These are phyloP conservation scores for Cantharis rustica DNA, from an alignment of 2,888 invertebrate species.

Conservation along the genomic window DNA sequence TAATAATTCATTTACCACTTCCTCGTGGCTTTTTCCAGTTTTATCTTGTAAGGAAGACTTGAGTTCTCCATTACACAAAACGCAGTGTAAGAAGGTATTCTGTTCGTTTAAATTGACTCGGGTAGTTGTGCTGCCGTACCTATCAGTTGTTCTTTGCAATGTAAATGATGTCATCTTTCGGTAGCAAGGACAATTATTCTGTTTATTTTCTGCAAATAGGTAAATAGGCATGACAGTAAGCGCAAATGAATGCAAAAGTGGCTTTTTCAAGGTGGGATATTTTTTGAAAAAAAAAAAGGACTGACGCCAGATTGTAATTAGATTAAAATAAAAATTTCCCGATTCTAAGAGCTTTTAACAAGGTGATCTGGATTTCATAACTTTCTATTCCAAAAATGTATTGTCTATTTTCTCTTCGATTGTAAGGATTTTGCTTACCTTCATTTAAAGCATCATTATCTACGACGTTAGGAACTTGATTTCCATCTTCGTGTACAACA, in stretches of 20 bases:
- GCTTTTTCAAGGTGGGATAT: no score
- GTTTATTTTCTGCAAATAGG: background rate
- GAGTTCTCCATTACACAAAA: slow-evolving; percentile 37
- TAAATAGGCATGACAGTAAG: no score
- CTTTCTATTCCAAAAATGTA: no score
- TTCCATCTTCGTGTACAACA: background rate
- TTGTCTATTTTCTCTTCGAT: no score
- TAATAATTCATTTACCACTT: background rate
- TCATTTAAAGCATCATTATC: background rate
- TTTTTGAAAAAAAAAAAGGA: no score
- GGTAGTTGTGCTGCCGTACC: slow-evolving; percentile 54
- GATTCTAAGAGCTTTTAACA: no score
- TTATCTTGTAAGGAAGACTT: slow-evolving; percentile 7
- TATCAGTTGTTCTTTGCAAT: slow-evolving; percentile 56
- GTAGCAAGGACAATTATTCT: slow-evolving; percentile 24
- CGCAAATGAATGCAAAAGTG: no score
- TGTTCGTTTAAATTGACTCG: slow-evolving; percentile 50
- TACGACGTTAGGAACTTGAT: background rate
- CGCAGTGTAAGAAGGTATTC: slow-evolving; percentile 31
- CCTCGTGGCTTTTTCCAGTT: background rate
- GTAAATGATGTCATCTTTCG: slow-evolving; percentile 54
- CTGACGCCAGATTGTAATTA: no score
- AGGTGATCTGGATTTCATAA: no score
- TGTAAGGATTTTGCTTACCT: background rate
- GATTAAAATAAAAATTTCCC: no score